phyloP scores from a whole-genome alignment of 2,888 invertebrate species.

The Pasiphila rectangulata region DNA sequence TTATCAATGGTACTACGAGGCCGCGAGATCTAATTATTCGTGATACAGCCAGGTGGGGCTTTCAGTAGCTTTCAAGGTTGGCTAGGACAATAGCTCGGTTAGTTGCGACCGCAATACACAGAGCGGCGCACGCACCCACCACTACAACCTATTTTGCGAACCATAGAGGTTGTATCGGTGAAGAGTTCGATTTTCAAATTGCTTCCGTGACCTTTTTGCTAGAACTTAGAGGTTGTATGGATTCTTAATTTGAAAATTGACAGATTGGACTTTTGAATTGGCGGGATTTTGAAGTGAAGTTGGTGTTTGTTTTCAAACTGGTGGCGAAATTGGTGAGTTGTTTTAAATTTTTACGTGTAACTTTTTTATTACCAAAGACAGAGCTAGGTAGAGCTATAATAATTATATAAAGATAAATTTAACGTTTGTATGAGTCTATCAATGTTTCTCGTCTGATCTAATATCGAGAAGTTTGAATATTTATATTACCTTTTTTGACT shows the following conservation, averaged over 20 bases:
- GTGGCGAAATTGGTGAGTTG: slow-evolving; percentile 45
- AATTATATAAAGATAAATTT: no score
- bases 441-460: no score
- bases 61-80: slow-evolving; percentile 73
- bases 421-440: no score
- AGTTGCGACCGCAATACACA: slow-evolving; percentile 61
- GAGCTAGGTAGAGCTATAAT: no score
- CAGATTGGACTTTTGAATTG: slow-evolving; percentile 55
- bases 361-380: no score
- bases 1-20: slow-evolving; percentile 29
- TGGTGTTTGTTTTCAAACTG: slow-evolving; percentile 39
- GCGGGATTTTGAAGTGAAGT: slow-evolving; percentile 37
- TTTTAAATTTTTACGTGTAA: no score
- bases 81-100: slow-evolving; percentile 40
- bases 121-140: slow-evolving; percentile 67
- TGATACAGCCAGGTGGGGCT: slow-evolving; percentile 50
- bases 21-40: slow-evolving; percentile 34
- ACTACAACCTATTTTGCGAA: slow-evolving; percentile 62
- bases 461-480: no score
- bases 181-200: neutral
- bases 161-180: slow-evolving; percentile 61
- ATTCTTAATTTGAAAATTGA: no score
- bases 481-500: no score
- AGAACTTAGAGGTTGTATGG: no score
- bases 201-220: no score